Conservation (phyloP, 2,113 vertebrate species). For the Crotalus tigris region DNA sequence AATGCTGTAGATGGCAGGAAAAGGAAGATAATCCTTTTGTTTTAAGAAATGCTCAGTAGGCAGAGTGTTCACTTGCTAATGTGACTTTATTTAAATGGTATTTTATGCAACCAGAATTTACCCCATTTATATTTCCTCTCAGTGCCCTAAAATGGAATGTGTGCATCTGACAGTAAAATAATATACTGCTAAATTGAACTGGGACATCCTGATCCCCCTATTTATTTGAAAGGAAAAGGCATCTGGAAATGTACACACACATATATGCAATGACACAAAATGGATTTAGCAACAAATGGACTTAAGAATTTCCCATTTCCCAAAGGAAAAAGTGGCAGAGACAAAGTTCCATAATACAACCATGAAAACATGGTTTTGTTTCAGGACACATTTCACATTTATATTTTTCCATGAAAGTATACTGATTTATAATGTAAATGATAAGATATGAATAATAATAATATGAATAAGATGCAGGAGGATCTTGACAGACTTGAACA, state of each 20-base stretch:
- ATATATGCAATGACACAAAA: neutral
- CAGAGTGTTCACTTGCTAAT: constrained; percentile 35
- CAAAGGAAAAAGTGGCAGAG: fast-evolving
- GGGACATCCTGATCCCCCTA: constrained; percentile 3
- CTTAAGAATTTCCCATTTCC: neutral
- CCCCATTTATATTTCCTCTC: constrained; percentile 43
- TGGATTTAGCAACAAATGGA: neutral
- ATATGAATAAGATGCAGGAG: too few relatives aligned
- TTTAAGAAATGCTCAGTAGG: constrained; percentile 29
- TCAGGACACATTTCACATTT: fast-evolving
- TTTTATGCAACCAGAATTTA: constrained; percentile 33
- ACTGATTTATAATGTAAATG: neutral
- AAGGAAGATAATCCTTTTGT: constrained; percentile 39
- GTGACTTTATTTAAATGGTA: constrained; percentile 52
- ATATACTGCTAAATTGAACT: constrained; percentile 29
- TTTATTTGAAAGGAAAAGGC: constrained; percentile 28
- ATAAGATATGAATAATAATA: neutral
- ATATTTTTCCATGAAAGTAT: neutral
- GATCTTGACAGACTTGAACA: too few relatives aligned
- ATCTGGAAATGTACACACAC: neutral
- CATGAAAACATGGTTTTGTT: neutral
- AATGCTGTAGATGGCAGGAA: constrained; percentile 44
- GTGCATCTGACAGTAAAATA: constrained; percentile 1
- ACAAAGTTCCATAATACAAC: neutral
- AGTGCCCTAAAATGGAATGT: neutral